Percentiles rank a stretch among this genome's conserved stretches.
Evolutionary conservation across 2,888 invertebrate genomes (phyloP).

Genomic region (Mamestra brassicae): DNA sequence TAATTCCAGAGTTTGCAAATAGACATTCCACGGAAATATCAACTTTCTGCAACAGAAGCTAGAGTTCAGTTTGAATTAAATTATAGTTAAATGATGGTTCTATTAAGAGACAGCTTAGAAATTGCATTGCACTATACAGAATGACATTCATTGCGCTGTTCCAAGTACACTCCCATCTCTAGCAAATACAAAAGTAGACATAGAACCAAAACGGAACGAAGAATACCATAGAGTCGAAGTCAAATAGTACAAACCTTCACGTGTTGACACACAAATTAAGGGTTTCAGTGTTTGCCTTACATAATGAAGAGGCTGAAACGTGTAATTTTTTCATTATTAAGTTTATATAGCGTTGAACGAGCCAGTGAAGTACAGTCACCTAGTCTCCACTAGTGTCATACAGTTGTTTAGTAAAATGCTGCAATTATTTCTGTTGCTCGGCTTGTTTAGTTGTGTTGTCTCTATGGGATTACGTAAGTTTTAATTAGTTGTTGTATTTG

Average conservation of each 20-base stretch:
- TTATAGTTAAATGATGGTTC: neutral
- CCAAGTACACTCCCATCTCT: neutral
- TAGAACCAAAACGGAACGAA: conserved; percentile 36
- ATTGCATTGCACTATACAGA: neutral
- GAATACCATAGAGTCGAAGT: conserved; percentile 1
- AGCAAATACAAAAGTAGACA: conserved; percentile 15
- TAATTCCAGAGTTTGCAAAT: conserved; percentile 20
- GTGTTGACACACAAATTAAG: conserved; percentile 67
- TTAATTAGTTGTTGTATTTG: conserved; percentile 59
- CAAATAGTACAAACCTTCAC: conserved; percentile 52
- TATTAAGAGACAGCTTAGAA: conserved; percentile 8
- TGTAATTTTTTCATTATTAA: conserved; percentile 76
- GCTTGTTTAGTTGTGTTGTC: conserved; percentile 64
- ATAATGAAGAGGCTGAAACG: conserved; percentile 75
- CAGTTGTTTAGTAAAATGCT: conserved; percentile 67
- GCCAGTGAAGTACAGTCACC: conserved; percentile 64
- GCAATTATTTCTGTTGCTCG: conserved; percentile 64
- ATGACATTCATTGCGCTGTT: conserved; percentile 37
- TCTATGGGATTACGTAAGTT: conserved; percentile 78
- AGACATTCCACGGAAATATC: neutral
- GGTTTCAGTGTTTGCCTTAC: conserved; percentile 65
- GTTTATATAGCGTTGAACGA: conserved; percentile 76
- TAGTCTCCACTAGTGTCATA: conserved; percentile 63
- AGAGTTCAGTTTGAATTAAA: conserved; percentile 17
- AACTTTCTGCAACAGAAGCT: neutral